Percentiles rank a stretch among this genome's conserved stretches.
phyloP scores from a whole-genome alignment of 2,113 vertebrate species.

The Sardina pilchardus region DNA sequence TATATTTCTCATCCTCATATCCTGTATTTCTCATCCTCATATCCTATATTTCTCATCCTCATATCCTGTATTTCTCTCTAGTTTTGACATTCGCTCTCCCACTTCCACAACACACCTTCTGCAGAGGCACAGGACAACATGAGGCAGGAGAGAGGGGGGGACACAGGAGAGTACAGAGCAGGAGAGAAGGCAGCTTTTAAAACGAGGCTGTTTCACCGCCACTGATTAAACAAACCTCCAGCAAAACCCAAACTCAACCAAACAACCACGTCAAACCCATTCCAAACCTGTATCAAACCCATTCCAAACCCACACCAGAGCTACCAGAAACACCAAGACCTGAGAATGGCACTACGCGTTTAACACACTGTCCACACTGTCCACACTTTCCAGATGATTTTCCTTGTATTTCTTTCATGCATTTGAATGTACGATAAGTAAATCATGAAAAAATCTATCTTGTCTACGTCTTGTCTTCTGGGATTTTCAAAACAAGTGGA shows the following conservation, averaged over 20 bases:
- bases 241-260: slow-evolving; percentile 16
- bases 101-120: slow-evolving; percentile 71
- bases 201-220: slow-evolving; percentile 41
- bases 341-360: slow-evolving; percentile 31
- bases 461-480: neutral
- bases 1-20: too few species aligned
- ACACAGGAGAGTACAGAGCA: slow-evolving; percentile 59
- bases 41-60: neutral
- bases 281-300: neutral
- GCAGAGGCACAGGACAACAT: slow-evolving; percentile 65
- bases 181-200: slow-evolving; percentile 55
- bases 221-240: slow-evolving; percentile 31
- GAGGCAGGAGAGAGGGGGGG: slow-evolving; percentile 58
- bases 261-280: neutral
- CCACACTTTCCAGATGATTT: neutral
- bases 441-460: neutral
- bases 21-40: neutral
- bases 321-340: slow-evolving; percentile 41
- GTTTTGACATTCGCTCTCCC: neutral
- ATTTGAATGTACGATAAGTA: neutral
- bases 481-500: neutral
- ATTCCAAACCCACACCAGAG: slow-evolving; percentile 39
- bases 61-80: too few species aligned
- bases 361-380: too few species aligned
- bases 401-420: neutral